A percentile compares a stretch with the other conserved stretches of the same genome.
These are phyloP conservation scores for Pissodes strobi DNA, from an alignment of 1,140 invertebrate genomes.

Conservation along the genomic window DNA sequence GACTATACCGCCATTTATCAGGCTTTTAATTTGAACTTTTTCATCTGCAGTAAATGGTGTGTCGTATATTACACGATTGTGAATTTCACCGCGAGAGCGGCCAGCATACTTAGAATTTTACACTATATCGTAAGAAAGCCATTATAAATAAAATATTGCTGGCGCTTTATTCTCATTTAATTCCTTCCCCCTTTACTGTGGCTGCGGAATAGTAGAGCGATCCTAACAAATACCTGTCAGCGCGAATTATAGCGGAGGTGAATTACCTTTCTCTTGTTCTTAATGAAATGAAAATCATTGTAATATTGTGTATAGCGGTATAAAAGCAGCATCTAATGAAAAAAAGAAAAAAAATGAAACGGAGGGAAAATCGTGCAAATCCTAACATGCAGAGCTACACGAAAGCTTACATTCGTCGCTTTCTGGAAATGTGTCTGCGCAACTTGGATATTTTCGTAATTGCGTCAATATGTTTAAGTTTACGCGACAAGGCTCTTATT, in stretches of 20 bases:
- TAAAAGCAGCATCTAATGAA: not conserved
- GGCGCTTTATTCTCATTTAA: slow-evolving; percentile 8
- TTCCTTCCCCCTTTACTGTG: not conserved
- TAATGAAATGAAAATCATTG: slow-evolving; percentile 7
- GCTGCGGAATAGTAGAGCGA: not conserved
- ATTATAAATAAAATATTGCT: slow-evolving; percentile 7
- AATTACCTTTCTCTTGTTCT: not conserved
- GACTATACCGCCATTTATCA: too few relatives aligned
- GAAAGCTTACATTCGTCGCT: too few relatives aligned
- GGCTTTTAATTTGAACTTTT: too few relatives aligned
- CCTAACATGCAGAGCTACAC: not conserved
- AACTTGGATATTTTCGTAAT: slow-evolving; percentile 3
- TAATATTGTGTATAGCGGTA: not conserved
- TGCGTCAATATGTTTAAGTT: slow-evolving; percentile 14
- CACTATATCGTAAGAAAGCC: slow-evolving; percentile 6
- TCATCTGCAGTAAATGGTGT: too few relatives aligned
- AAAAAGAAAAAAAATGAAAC: not conserved
- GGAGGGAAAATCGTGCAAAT: not conserved
- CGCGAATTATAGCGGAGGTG: not conserved
- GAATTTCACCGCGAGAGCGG: not conserved
- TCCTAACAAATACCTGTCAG: slow-evolving; percentile 4
- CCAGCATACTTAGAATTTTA: not conserved
- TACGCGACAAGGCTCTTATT: not conserved
- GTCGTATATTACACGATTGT: not conserved
- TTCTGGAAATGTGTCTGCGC: not conserved